A percentile compares a stretch with the other conserved stretches of the same genome.
Conservation (phyloP, 2,113 vertebrate genomes). For the Patagioenas fasciata region DNA sequence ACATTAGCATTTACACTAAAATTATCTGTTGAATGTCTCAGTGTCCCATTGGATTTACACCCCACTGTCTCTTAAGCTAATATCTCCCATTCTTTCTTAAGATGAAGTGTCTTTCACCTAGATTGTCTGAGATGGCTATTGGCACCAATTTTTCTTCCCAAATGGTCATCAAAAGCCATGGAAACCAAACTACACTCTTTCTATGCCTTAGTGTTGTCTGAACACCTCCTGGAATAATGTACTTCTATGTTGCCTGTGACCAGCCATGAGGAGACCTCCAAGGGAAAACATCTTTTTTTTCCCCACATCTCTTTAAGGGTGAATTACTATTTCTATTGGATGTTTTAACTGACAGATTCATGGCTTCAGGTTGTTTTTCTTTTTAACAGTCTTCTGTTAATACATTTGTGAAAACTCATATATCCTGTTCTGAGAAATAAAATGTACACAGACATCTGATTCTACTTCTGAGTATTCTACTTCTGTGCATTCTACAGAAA, state of each 20-base stretch:
- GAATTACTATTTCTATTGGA: background rate
- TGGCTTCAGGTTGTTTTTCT: background rate
- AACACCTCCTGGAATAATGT: background rate
- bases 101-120: background rate
- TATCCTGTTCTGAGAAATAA: background rate
- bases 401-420: background rate
- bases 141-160: background rate
- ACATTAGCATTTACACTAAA: background rate
- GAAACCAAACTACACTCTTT: background rate
- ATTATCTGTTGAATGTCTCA: background rate
- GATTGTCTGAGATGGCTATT: background rate
- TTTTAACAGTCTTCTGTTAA: background rate
- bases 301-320: background rate
- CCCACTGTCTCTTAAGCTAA: background rate
- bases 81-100: background rate
- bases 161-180: background rate
- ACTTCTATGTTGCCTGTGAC: background rate
- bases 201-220: background rate
- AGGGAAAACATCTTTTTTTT: background rate
- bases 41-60: background rate
- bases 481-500: background rate
- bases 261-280: background rate
- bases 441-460: background rate
- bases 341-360: background rate
- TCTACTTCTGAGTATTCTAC: background rate